These are phyloP conservation scores for Borostomias antarcticus DNA, from an alignment of 2,797 vertebrate genomes.

Conservation along the genomic window DNA sequence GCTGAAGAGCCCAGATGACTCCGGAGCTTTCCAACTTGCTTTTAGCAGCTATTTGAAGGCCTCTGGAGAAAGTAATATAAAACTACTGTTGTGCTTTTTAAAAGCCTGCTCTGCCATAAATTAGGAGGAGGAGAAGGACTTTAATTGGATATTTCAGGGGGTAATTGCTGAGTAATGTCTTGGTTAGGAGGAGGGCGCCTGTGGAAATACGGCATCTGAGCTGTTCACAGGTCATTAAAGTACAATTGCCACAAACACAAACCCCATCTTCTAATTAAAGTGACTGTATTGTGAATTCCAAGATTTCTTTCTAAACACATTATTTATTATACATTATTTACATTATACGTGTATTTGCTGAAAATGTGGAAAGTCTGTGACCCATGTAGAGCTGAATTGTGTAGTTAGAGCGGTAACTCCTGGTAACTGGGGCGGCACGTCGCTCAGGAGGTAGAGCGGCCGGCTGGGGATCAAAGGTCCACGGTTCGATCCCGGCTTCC, in stretches of 20 bases:
- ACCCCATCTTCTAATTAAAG: neutral
- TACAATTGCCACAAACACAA: neutral
- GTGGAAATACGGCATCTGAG: neutral
- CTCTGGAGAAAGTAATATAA: constrained; percentile 14
- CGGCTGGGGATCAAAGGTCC: no score
- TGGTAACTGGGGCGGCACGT: no score
- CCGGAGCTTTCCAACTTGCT: constrained; percentile 4
- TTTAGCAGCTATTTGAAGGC: neutral
- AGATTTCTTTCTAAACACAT: no score
- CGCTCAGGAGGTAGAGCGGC: no score
- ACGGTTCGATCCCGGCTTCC: no score
- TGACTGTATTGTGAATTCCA: no score
- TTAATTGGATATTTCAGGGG: constrained; percentile 38
- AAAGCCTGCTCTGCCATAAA: constrained; percentile 8
- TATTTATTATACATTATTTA: no score
- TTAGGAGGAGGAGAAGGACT: constrained; percentile 25
- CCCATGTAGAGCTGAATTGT: no score
- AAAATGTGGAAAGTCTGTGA: no score
- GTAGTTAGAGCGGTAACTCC: no score
- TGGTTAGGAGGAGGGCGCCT: constrained; percentile 21
- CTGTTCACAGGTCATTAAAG: neutral
- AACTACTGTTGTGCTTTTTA: constrained; percentile 8
- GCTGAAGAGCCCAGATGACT: constrained; percentile 9
- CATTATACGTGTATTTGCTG: no score
- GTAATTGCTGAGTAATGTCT: constrained; percentile 24